Percentiles rank a stretch among this genome's conserved stretches.
These are phyloP conservation scores for Meandrina meandrites DNA, from an alignment of 92 coral and sea anemone species.

Conservation along the genomic window DNA sequence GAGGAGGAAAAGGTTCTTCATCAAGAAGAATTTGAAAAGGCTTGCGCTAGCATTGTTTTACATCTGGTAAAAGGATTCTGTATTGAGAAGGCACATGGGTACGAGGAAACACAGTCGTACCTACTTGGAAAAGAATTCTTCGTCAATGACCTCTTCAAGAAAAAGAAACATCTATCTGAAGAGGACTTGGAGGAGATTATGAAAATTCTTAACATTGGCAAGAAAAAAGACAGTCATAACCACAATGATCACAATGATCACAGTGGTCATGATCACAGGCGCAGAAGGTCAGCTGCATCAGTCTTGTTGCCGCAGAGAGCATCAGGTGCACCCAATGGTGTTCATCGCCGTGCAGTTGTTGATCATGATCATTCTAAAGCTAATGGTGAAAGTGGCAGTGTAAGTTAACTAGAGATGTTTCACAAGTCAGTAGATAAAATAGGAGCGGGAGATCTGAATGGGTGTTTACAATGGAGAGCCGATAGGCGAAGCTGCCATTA, in stretches of 20 bases:
- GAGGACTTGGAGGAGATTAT: conserved; percentile 54
- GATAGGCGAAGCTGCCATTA: too few species aligned
- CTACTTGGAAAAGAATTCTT: conserved; percentile 68
- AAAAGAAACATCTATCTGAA: conserved; percentile 51
- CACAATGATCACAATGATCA: too few species aligned
- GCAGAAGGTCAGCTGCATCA: conserved; percentile 46
- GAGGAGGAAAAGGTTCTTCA: conserved; percentile 47
- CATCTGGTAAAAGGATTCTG: conserved; percentile 79
- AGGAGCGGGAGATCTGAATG: too few species aligned
- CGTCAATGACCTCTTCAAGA: conserved; percentile 57
- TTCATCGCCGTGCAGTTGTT: conserved; percentile 52
- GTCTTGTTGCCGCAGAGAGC: neutral
- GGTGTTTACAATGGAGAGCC: too few species aligned
- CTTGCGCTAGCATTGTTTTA: conserved; percentile 73
- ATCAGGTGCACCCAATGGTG: conserved; percentile 2
- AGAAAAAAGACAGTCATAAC: conserved; percentile 17
- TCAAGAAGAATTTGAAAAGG: conserved; percentile 73
- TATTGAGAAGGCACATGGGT: conserved; percentile 56
- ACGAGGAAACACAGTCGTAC: conserved; percentile 39
- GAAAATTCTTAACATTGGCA: conserved; percentile 59
- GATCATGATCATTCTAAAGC: conserved; percentile 23
- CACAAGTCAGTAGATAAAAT: too few species aligned
- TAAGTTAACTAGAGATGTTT: neutral
- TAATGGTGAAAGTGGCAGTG: conserved; percentile 8
- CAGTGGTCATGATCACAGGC: conserved; percentile 52